A percentile compares a stretch with the other conserved stretches of the same genome.
Evolutionary conservation across 2,888 invertebrate species (phyloP).

Genomic region (Drosophila nigritarsus): DNA sequence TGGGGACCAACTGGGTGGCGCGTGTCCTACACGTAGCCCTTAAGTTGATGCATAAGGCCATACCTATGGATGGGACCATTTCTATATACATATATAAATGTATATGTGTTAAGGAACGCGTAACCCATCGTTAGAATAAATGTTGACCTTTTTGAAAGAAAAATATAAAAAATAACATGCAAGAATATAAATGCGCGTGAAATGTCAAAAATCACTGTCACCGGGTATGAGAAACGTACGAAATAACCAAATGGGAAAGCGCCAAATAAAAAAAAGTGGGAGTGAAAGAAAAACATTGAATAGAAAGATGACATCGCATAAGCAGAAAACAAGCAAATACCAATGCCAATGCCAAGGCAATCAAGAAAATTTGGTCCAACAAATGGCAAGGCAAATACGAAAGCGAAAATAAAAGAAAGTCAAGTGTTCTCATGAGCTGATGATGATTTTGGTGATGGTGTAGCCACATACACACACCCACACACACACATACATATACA

Average conservation of each 20-base stretch:
- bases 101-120: constrained; percentile 33
- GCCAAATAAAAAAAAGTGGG: constrained; percentile 10
- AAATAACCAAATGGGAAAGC: constrained; percentile 7
- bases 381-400: constrained; percentile 76
- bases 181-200: constrained; percentile 73
- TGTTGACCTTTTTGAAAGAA: constrained; percentile 67
- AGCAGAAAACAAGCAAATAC: constrained; percentile 58
- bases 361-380: constrained; percentile 70
- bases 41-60: constrained; percentile 31
- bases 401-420: constrained; percentile 40
- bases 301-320: constrained; percentile 67
- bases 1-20: constrained; percentile 61
- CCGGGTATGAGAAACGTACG: constrained; percentile 5
- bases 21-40: constrained; percentile 43
- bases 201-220: constrained; percentile 77
- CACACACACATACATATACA: constrained; percentile 18
- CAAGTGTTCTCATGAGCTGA: constrained; percentile 63
- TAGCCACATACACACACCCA: constrained; percentile 28
- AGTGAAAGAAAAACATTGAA: constrained; percentile 32
- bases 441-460: constrained; percentile 31
- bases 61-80: constrained; percentile 34
- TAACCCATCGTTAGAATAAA: constrained; percentile 37
- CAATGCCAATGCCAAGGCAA: constrained; percentile 75
- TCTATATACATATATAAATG: constrained; percentile 40
- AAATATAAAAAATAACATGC: constrained; percentile 35